These are phyloP conservation scores for Chascanopsetta lugubris DNA, from an alignment of 2,113 vertebrate genomes.

Conservation along the genomic window DNA sequence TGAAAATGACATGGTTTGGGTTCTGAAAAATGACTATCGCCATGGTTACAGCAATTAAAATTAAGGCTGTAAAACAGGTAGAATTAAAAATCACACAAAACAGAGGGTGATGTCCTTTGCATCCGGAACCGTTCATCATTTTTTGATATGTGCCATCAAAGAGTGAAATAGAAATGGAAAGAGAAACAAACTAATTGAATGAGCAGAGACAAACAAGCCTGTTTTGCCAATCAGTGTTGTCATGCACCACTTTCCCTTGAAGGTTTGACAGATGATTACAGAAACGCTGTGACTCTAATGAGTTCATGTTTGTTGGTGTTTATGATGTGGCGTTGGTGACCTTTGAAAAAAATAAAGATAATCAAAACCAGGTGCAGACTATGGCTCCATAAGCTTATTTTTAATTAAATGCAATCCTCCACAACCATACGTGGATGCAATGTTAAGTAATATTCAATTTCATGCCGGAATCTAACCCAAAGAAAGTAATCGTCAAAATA, in stretches of 20 bases:
- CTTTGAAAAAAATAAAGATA: slow-evolving; percentile 9
- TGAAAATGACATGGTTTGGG: not conserved
- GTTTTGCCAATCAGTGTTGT: not conserved
- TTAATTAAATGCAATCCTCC: not conserved
- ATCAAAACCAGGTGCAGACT: not conserved
- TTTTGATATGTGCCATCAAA: not conserved
- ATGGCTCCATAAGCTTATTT: not conserved
- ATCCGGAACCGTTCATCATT: not conserved
- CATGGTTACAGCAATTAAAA: not conserved
- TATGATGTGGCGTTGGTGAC: not conserved
- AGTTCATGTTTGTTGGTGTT: not conserved
- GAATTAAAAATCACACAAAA: too few relatives aligned
- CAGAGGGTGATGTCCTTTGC: too few relatives aligned
- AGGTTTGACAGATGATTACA: slow-evolving; percentile 19
- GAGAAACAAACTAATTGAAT: not conserved
- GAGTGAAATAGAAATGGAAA: not conserved
- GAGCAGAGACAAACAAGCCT: not conserved
- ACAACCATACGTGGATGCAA: not conserved
- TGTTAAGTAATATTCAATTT: not conserved
- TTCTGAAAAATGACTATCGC: too few relatives aligned
- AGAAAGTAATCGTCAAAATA: too few relatives aligned
- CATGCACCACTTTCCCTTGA: not conserved
- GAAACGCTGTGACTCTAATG: not conserved
- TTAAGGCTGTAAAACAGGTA: not conserved
- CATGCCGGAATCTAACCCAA: not conserved